Percentiles rank a stretch among this genome's conserved stretches.
phyloP scores from a whole-genome alignment of 1,140 invertebrate species.

The Arctopsyche grandis region DNA sequence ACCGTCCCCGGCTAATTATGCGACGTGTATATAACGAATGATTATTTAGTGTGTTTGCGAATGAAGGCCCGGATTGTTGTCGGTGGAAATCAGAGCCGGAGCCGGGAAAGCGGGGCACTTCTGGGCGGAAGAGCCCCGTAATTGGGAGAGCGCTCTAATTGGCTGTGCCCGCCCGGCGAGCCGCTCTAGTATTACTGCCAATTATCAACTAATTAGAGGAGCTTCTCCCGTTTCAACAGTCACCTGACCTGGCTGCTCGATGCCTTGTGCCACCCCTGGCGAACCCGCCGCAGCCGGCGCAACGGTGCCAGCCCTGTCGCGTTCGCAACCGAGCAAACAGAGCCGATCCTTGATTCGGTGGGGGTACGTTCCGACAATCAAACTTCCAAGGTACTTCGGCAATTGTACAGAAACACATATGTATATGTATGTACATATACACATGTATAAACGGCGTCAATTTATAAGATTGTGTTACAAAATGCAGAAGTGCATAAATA shows the following conservation, averaged over 20 bases:
- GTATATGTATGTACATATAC: neutral
- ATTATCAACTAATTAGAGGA: conserved; percentile 54
- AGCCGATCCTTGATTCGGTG: neutral
- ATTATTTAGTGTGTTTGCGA: conserved; percentile 16
- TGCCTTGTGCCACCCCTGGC: conserved; percentile 6
- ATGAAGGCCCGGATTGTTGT: neutral
- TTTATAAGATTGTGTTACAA: too few species aligned
- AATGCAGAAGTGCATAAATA: too few species aligned
- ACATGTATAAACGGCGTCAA: neutral
- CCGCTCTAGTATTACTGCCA: conserved; percentile 53
- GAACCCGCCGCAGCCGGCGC: neutral
- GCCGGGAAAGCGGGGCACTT: conserved; percentile 34
- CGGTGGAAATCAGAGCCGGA: conserved; percentile 24
- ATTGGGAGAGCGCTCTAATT: conserved; percentile 53
- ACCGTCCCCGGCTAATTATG: too few species aligned
- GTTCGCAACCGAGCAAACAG: neutral
- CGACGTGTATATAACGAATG: neutral
- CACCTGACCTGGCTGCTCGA: conserved; percentile 29
- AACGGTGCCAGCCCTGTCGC: neutral
- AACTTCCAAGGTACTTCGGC: conserved; percentile 3
- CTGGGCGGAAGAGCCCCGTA: conserved; percentile 41
- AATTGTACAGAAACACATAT: neutral
- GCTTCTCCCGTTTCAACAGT: conserved; percentile 49
- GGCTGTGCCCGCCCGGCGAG: conserved; percentile 44
- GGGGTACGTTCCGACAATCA: neutral